Base-by-base conservation (phyloP, 2,797 vertebrate genomes). In the Bovichtus variegatus region DNA sequence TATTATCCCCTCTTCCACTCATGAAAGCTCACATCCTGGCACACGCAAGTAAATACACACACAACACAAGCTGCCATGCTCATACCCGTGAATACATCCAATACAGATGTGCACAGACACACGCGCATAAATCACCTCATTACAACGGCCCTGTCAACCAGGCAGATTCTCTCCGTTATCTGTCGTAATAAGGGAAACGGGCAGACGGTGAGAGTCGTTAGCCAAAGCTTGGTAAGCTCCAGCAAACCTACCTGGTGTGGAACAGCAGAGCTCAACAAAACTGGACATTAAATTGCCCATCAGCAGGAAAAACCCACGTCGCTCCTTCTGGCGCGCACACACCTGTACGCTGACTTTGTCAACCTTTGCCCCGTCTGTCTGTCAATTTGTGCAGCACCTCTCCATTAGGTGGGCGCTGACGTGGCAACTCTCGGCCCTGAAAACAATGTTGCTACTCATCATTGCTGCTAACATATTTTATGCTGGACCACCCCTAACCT, bases 351-450 rank as follows among this genome's bases (percentile, higher is more conserved):
- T 4, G 49, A 44, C 70, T 69, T 54, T 12, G 53, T 69, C 63
- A 4, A 84, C 82, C 86, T 92, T 74, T 75, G 58, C 60, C 61
- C 70, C 0, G 6, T 47, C 57, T 60, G 67, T 31, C 60, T 71
- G 74, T 87, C 72, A 85, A 81, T 87, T 80, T 90, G 86, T 38
- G 75, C 76, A 12, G 64, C 62, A 21, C 64, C 72, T 78, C 83
- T 85, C 87, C 76, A 87, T 91, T 92, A 90, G 86, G 74, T 6
- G 36, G 34, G 10, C 1, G 80, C 85, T 89, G 85, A 91, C 49
- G 13, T 59, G 64, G 81, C 83, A 76, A 50, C 49, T 85, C 62
- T 51, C 7, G 27, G 63, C 43, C 47, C 68, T 4, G 57, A 25
- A 75, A 81, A 74, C 69, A 51, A 49, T 25, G 71, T 23, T 55